These are phyloP conservation scores for Thalassoma bifasciatum DNA, from an alignment of 2,113 vertebrate genomes.

Conservation along the genomic window DNA sequence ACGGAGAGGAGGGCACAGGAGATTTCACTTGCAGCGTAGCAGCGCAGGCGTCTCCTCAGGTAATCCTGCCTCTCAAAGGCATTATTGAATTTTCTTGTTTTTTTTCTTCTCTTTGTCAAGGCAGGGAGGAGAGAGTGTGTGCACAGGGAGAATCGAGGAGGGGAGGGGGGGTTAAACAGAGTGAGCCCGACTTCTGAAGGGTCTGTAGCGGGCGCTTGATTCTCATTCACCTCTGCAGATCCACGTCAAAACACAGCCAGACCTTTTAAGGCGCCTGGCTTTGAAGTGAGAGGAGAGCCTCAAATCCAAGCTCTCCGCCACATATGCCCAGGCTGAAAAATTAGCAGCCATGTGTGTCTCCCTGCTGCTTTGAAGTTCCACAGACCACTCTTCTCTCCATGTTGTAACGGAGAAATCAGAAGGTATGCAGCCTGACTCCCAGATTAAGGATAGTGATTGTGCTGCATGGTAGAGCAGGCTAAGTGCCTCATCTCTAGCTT, in stretches of 20 bases:
- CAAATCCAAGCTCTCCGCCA: conserved; percentile 86
- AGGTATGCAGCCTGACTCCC: conserved; percentile 85
- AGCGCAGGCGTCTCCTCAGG: conserved; percentile 84
- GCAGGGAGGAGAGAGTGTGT: conserved; percentile 74
- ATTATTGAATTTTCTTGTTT: conserved; percentile 88
- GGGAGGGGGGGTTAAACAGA: conserved; percentile 74
- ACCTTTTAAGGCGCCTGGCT: conserved; percentile 86
- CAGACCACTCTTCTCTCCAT: conserved; percentile 68
- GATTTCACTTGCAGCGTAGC: conserved; percentile 82
- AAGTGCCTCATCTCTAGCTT: conserved; percentile 55
- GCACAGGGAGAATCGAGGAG: conserved; percentile 58
- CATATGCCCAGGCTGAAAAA: conserved; percentile 83
- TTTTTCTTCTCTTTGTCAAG: conserved; percentile 85
- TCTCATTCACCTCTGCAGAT: conserved; percentile 90
- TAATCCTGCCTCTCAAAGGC: conserved; percentile 89
- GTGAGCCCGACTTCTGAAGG: conserved; percentile 80
- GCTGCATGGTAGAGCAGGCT: conserved; percentile 71
- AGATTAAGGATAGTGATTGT: conserved; percentile 82
- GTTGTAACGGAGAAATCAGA: conserved; percentile 84
- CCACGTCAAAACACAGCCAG: conserved; percentile 87
- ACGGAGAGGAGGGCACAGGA: conserved; percentile 84
- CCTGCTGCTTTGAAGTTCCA: conserved; percentile 87
- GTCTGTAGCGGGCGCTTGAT: conserved; percentile 84
- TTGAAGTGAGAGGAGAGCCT: conserved; percentile 89
- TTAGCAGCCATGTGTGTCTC: conserved; percentile 83